Evolutionary conservation across 1,140 invertebrate genomes (phyloP), one percentile per base, ranked within the genome.

Genomic region (Archivesica marissinica): DNA sequence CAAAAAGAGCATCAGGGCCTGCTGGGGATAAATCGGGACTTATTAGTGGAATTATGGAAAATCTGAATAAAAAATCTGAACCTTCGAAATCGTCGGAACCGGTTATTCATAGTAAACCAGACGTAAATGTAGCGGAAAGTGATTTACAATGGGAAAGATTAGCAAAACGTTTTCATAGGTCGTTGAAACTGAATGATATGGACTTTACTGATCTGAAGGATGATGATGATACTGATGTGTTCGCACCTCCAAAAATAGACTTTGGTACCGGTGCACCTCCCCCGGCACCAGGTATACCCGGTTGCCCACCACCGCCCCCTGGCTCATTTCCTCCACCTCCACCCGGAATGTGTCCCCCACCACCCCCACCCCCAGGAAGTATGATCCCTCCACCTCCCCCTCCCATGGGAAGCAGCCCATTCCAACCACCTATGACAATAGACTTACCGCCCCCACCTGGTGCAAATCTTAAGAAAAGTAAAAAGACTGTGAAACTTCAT

Each of bases 401-500:
- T 0, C 76, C 86, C 17, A 38, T 76, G 20, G 59, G 85, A 0
- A 89, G 89, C 20, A 92, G 93, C 6, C 92, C 94, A 70, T 94
- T 95, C 41, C 93, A 94, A 23, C 93, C 94, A 50, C 92, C 94
- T 20, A 85, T 90, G 20, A 79, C 50, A 61, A 56, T 94, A 91
- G 87, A 92, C 88, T 64, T 94, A 47, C 90, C 94, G 23, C 94
- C 93, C 47, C 92, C 94, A 9, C 90, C 93, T 38, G 95, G 94
- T 83, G 94, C 89, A 52, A 88, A 93, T 50, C 79, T 92, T 23
- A 97, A 97, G 91, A 99, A 99, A 93, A 98, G 96, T 89, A 99
- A 99, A 93, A 99, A 99, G 94, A 99, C 99, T n/a, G 97, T 99
- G 4, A 99, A 99, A 95, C 94, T 99, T n/a, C 99, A 99, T 93